Conservation (phyloP, 2,888 invertebrate genomes). For the Epistrophe eligans region DNA sequence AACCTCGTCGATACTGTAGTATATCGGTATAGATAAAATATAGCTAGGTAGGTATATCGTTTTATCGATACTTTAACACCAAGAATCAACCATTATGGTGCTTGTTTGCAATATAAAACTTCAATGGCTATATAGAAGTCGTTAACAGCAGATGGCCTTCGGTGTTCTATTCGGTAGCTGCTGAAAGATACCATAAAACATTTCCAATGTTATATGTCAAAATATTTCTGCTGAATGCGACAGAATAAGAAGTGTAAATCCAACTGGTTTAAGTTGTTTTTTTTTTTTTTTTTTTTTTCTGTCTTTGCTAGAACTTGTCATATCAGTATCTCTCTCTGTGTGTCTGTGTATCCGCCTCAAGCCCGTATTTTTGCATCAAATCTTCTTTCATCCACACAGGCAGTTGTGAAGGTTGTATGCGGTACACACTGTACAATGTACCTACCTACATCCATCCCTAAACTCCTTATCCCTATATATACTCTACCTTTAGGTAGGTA, state of each 20-base stretch:
- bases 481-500: neutral
- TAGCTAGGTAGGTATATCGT: constrained; percentile 9
- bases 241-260: constrained; percentile 59
- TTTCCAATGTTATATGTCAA: constrained; percentile 39
- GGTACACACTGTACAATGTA: neutral
- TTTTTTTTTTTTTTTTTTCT: neutral
- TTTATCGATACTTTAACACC: constrained; percentile 7
- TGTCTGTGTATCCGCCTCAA: neutral
- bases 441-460: neutral
- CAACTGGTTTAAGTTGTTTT: constrained; percentile 44
- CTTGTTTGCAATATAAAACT: constrained; percentile 39
- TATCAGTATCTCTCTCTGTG: neutral
- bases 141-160: constrained; percentile 56
- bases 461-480: neutral
- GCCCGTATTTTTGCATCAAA: constrained; percentile 45
- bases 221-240: constrained; percentile 6
- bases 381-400: neutral
- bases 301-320: neutral
- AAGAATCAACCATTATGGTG: constrained; percentile 41
- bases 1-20: constrained; percentile 15
- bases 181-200: constrained; percentile 43
- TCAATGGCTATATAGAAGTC: constrained; percentile 13
- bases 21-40: neutral
- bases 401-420: neutral
- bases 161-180: neutral